Conservation (phyloP, 2,113 vertebrate species). For the Erythrolamprus reginae region DNA sequence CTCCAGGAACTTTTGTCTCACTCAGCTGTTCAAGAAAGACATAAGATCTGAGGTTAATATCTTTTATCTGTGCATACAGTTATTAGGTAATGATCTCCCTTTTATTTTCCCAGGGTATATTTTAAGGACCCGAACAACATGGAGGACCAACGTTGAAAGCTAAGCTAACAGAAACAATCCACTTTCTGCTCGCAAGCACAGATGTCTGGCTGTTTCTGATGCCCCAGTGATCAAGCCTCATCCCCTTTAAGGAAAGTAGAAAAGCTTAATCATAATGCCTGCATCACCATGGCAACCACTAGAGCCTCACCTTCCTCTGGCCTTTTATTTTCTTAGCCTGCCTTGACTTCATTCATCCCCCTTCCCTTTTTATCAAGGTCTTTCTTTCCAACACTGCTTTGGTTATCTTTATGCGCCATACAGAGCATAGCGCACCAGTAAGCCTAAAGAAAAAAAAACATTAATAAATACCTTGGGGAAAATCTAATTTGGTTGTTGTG, state of each 20-base stretch:
- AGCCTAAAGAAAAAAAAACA: neutral
- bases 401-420: neutral
- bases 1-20: neutral
- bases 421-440: neutral
- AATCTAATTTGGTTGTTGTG: neutral
- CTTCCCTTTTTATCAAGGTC: neutral
- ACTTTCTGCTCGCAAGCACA: neutral
- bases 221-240: neutral
- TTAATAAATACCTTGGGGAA: neutral
- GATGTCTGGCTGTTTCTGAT: neutral
- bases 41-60: neutral
- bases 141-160: neutral
- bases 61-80: neutral
- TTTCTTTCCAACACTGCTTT: neutral
- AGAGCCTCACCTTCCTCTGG: slow-evolving; percentile 1
- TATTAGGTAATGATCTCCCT: neutral
- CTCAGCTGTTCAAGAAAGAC: neutral
- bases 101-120: neutral
- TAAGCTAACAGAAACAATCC: neutral
- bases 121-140: neutral
- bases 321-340: neutral
- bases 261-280: slow-evolving; percentile 5
- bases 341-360: neutral
- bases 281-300: neutral
- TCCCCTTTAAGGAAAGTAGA: neutral